phyloP scores from a whole-genome alignment of 2,113 vertebrate genomes.

The Corvus cornix region DNA sequence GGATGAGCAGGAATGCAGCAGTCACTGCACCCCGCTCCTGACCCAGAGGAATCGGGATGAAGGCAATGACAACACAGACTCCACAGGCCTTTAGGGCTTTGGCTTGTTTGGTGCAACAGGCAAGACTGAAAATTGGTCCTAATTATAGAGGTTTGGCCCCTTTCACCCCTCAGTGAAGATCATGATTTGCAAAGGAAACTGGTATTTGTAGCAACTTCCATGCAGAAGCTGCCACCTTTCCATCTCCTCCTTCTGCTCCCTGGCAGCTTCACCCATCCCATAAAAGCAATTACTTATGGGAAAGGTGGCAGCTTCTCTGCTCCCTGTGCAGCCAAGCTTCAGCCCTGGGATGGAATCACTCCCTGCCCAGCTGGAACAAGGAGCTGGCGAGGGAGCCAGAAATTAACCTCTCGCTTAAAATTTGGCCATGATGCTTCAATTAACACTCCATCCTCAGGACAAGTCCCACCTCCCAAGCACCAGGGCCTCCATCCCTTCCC shows the following conservation, averaged over 20 bases:
- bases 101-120: neutral
- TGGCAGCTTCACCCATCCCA: neutral
- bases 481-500: neutral
- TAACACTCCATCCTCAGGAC: neutral
- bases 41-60: neutral
- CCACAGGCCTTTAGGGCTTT: neutral
- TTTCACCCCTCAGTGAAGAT: neutral
- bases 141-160: neutral
- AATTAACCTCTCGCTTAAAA: neutral
- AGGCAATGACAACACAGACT: neutral
- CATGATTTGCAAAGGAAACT: neutral
- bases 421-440: neutral
- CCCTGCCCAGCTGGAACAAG: neutral
- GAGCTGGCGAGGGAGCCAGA: neutral
- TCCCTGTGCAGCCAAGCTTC: neutral
- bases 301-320: neutral
- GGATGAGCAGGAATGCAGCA: neutral
- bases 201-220: neutral
- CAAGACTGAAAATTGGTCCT: neutral
- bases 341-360: neutral
- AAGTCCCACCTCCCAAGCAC: neutral
- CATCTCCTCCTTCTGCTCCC: neutral
- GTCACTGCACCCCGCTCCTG: neutral
- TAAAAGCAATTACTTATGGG: neutral
- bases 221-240: neutral